These are phyloP conservation scores for Caenorhabditis latens DNA, from an alignment of 1,140 invertebrate species.

Conservation along the genomic window DNA sequence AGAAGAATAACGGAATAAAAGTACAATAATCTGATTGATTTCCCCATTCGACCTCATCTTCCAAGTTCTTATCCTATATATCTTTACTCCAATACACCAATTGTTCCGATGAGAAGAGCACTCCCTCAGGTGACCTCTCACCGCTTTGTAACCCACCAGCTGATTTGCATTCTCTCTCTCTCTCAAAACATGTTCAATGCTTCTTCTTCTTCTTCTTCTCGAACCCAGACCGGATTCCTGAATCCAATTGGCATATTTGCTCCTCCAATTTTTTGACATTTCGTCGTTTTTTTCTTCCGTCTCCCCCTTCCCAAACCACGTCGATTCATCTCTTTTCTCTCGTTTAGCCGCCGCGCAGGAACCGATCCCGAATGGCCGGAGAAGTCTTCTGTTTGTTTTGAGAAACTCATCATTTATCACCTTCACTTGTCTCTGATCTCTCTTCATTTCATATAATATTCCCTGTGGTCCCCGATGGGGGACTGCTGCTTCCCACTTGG, in stretches of 20 bases:
- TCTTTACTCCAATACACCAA: neutral
- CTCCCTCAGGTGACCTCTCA: slow-evolving; percentile 29
- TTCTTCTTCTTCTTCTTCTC: neutral
- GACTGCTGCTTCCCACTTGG: slow-evolving; percentile 34
- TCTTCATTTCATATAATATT: slow-evolving; percentile 25
- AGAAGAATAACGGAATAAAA: no score
- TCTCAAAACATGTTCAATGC: slow-evolving; percentile 28
- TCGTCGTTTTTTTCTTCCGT: slow-evolving; percentile 10
- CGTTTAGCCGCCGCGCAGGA: neutral
- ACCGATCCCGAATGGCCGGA: slow-evolving; percentile 32
- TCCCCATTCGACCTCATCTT: neutral
- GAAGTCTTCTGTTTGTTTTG: slow-evolving; percentile 43
- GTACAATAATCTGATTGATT: no score
- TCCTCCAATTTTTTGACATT: slow-evolving; percentile 49
- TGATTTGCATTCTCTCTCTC: slow-evolving; percentile 44
- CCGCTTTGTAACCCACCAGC: slow-evolving; percentile 31
- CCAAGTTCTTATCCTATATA: neutral
- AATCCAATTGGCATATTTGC: slow-evolving; percentile 54
- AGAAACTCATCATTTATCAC: slow-evolving; percentile 54
- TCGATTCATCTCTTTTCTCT: slow-evolving; percentile 27
- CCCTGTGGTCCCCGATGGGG: neutral
- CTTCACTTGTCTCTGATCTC: neutral
- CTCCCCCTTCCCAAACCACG: neutral
- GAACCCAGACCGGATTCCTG: neutral
- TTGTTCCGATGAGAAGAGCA: neutral